A percentile compares a stretch with the other conserved stretches of the same genome.
Conservation (phyloP, 2,888 invertebrate species). For the Bursaphelenchus okinawaensis region DNA sequence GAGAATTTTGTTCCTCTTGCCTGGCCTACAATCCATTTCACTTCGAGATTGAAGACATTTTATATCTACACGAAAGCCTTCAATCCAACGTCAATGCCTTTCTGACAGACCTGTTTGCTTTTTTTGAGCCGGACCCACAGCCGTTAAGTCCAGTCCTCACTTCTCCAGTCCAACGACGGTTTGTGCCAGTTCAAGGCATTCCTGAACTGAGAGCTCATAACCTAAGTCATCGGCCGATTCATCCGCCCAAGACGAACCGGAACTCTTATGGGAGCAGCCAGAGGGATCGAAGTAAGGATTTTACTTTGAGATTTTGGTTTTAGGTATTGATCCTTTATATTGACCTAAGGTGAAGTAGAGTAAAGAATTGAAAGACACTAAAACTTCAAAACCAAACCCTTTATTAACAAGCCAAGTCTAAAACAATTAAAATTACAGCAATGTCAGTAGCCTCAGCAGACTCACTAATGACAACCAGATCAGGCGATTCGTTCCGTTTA, state of each 20-base stretch:
- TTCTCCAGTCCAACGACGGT: constrained; percentile 41
- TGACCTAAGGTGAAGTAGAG: no score
- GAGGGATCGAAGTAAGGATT: constrained; percentile 26
- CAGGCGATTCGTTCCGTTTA: constrained; percentile 22
- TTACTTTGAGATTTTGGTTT: no score
- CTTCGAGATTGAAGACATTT: constrained; percentile 60
- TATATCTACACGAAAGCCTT: constrained; percentile 58
- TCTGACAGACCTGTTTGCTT: constrained; percentile 60
- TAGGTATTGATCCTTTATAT: no score
- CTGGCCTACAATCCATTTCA: constrained; percentile 59
- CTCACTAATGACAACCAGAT: constrained; percentile 29
- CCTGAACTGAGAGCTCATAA: constrained; percentile 51
- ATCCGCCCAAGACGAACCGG: constrained; percentile 35
- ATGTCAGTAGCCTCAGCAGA: constrained; percentile 30
- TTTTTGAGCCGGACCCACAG: constrained; percentile 53
- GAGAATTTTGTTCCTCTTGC: constrained; percentile 33
- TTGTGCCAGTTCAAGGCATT: constrained; percentile 46
- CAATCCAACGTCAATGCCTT: constrained; percentile 57
- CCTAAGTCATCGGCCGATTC: constrained; percentile 36
- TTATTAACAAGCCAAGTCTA: no score
- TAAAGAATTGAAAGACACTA: no score
- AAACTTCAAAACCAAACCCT: no score
- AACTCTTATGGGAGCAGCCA: constrained; percentile 16
- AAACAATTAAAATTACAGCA: no score
- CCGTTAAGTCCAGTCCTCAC: constrained; percentile 13